Conservation (phyloP, 2,113 vertebrate species). For the Cynocephalus volans region DNA sequence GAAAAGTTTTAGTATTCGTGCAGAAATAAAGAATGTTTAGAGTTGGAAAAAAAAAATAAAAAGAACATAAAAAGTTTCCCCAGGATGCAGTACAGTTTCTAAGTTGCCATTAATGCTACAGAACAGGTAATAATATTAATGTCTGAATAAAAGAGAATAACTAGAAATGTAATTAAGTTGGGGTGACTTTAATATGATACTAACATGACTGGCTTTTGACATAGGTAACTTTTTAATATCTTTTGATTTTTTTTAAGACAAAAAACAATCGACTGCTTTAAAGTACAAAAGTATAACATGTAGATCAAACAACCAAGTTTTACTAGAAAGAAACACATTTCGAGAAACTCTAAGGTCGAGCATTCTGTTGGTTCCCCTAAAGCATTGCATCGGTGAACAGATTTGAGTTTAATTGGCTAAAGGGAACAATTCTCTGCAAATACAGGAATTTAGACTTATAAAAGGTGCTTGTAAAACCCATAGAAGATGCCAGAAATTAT, state of each 20-base stretch:
- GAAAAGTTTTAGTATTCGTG: conserved; percentile 65
- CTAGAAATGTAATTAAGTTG: not conserved
- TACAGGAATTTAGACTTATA: conserved; percentile 68
- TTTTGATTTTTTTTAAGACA: conserved; percentile 45
- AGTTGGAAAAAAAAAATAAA: conserved; percentile 48
- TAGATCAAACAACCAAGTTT: conserved; percentile 60
- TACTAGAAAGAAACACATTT: conserved; percentile 73
- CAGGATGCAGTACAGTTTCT: not conserved
- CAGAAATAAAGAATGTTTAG: not conserved
- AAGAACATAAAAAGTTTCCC: not conserved
- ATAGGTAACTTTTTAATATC: not conserved
- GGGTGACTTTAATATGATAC: not conserved
- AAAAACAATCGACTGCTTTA: conserved; percentile 32
- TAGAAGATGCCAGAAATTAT: conserved; percentile 48
- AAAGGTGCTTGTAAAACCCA: conserved; percentile 72
- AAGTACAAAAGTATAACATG: conserved; percentile 58
- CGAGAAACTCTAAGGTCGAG: conserved; percentile 23
- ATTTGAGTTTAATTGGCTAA: conserved; percentile 77
- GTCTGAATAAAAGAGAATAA: not conserved
- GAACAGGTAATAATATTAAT: not conserved
- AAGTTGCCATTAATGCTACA: not conserved
- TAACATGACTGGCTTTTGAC: not conserved
- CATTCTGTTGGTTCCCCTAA: conserved; percentile 55
- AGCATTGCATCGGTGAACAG: conserved; percentile 53
- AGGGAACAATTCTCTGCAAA: conserved; percentile 77